Evolutionary conservation across 2,113 vertebrate genomes (phyloP).

Genomic region (Phyllostomus hastatus): DNA sequence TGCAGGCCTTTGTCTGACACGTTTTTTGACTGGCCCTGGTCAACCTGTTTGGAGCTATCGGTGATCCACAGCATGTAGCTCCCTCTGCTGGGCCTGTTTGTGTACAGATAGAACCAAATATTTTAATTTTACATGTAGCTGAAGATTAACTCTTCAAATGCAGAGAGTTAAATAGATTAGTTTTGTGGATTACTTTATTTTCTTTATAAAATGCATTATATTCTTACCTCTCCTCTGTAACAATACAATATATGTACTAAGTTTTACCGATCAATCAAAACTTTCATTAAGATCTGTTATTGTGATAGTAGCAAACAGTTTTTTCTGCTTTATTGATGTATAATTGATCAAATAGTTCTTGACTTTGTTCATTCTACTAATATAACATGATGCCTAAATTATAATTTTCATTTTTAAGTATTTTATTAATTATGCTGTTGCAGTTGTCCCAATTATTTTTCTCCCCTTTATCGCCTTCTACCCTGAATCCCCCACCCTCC

Average conservation of each 20-base stretch:
- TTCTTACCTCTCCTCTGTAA: not conserved
- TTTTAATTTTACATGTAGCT: not conserved
- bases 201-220: not conserved
- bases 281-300: not conserved
- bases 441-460: no score
- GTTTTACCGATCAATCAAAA: not conserved
- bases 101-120: not conserved
- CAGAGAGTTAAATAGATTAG: not conserved
- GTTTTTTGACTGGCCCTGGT: no score
- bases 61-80: no score
- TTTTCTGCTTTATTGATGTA: not conserved
- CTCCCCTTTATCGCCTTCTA: no score
- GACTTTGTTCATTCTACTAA: not conserved
- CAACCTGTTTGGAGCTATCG: no score
- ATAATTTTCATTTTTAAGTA: not conserved
- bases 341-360: not conserved
- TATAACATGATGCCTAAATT: not conserved
- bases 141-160: conserved; percentile 18
- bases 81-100: no score
- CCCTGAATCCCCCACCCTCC: no score
- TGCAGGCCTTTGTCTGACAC: no score
- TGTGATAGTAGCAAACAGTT: not conserved
- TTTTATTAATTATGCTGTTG: no score
- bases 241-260: not conserved
- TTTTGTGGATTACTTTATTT: conserved; percentile 1